A percentile compares a stretch with the other conserved stretches of the same genome.
Evolutionary conservation across 2,888 invertebrate species (phyloP).

Genomic region (Drosophila demipolita): DNA sequence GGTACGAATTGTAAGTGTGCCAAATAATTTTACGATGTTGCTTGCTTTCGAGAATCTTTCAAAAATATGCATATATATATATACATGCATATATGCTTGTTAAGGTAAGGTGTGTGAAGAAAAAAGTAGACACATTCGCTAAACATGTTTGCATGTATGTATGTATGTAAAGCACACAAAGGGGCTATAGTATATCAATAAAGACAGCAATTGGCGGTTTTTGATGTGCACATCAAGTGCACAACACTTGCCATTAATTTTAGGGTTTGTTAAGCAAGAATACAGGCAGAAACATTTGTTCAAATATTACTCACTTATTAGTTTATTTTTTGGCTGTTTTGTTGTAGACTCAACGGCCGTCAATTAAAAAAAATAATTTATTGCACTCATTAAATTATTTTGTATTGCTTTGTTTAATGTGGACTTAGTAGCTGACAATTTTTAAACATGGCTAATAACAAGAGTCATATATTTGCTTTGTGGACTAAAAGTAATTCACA

Average conservation of each 20-base stretch:
- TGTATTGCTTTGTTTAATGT: not conserved
- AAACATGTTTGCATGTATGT: not conserved
- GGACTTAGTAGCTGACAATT: not conserved
- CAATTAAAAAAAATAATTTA: not conserved
- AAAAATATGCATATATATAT: conserved; percentile 41
- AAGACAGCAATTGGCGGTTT: not conserved
- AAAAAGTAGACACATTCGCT: conserved; percentile 2
- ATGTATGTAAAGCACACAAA: not conserved
- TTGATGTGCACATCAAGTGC: not conserved
- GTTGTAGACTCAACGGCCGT: not conserved
- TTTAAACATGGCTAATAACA: not conserved
- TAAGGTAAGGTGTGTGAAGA: not conserved
- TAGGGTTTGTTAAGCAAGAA: not conserved
- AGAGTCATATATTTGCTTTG: no score
- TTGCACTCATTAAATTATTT: not conserved
- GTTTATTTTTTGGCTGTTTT: not conserved
- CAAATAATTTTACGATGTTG: conserved; percentile 67
- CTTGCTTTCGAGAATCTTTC: conserved; percentile 54
- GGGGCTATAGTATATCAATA: conserved; percentile 5
- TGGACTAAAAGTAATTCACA: no score
- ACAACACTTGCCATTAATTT: not conserved
- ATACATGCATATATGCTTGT: not conserved
- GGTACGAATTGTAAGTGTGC: conserved; percentile 45
- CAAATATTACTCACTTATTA: not conserved
- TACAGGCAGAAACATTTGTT: not conserved